phyloP scores from a whole-genome alignment of 1,140 invertebrate species.

The Sitobion miscanthi region DNA sequence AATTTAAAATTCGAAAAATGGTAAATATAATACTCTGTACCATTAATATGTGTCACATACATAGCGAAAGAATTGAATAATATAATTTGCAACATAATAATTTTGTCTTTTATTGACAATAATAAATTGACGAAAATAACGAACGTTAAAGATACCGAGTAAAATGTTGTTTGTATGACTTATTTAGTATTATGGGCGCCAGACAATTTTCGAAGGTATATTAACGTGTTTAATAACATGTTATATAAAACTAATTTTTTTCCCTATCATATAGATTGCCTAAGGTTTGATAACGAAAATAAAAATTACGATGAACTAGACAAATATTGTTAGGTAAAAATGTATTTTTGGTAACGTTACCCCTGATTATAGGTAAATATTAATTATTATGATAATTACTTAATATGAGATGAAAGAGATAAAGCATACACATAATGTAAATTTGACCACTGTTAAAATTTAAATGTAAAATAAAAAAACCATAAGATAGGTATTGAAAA shows the following conservation, averaged over 20 bases:
- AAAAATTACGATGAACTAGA: neutral
- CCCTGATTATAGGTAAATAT: neutral
- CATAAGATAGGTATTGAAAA: neutral
- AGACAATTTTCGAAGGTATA: neutral
- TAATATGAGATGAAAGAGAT: neutral
- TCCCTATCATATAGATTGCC: neutral
- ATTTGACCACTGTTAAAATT: neutral
- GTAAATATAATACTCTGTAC: neutral
- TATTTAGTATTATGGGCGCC: neutral
- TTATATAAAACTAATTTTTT: neutral
- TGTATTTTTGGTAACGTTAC: neutral
- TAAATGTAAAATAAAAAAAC: neutral
- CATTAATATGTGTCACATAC: neutral
- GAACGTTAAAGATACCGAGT: neutral
- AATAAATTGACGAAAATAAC: neutral
- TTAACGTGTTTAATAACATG: neutral
- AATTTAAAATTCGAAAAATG: neutral
- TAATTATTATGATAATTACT: neutral
- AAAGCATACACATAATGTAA: neutral
- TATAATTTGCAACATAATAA: neutral
- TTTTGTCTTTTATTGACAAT: neutral
- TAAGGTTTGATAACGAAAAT: neutral
- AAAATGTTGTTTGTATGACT: neutral
- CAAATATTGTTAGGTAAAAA: neutral
- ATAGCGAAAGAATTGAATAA: neutral